These are phyloP conservation scores for Cheiracanthium punctorium DNA, from an alignment of 2,888 invertebrate genomes.

Conservation along the genomic window DNA sequence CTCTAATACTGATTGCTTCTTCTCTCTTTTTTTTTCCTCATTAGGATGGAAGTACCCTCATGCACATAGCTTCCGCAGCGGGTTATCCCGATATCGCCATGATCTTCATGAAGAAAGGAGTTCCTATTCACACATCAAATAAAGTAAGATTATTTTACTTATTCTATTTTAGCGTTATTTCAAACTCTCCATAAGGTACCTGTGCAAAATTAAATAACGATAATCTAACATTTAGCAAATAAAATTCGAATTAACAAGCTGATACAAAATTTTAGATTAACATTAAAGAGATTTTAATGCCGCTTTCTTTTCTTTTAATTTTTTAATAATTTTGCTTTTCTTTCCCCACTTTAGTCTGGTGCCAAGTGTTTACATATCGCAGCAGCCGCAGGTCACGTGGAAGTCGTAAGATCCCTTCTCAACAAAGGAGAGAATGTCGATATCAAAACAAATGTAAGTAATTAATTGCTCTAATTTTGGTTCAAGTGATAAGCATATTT, in stretches of 20 bases:
- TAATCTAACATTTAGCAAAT: too few species aligned
- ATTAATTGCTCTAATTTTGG: not conserved
- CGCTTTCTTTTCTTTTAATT: too few species aligned
- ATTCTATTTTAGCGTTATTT: too few species aligned
- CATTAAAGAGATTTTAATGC: too few species aligned
- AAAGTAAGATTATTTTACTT: conserved; percentile 81
- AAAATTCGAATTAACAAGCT: too few species aligned
- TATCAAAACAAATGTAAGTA: conserved; percentile 91
- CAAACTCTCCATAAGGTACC: too few species aligned
- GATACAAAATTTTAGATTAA: too few species aligned
- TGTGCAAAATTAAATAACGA: too few species aligned
- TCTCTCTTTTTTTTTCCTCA: conserved; percentile 4
- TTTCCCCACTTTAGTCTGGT: conserved; percentile 82
- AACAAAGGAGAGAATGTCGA: conserved; percentile 98
- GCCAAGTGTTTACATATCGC: conserved; percentile 98
- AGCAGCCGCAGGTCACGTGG: conserved; percentile 96
- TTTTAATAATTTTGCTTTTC: too few species aligned
- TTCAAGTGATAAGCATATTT: too few species aligned
- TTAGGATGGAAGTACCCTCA: conserved; percentile 94
- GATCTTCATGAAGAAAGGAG: conserved; percentile 98
- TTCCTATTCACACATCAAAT: conserved; percentile 99
- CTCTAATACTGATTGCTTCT: not conserved
- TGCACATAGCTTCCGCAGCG: conserved; percentile 98
- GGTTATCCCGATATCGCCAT: conserved; percentile 99
- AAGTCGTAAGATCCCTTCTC: conserved; percentile 95